Percentiles rank a stretch among this genome's conserved stretches.
Evolutionary conservation across 2,888 invertebrate species (phyloP).

Genomic region (Candidula unifasciata): DNA sequence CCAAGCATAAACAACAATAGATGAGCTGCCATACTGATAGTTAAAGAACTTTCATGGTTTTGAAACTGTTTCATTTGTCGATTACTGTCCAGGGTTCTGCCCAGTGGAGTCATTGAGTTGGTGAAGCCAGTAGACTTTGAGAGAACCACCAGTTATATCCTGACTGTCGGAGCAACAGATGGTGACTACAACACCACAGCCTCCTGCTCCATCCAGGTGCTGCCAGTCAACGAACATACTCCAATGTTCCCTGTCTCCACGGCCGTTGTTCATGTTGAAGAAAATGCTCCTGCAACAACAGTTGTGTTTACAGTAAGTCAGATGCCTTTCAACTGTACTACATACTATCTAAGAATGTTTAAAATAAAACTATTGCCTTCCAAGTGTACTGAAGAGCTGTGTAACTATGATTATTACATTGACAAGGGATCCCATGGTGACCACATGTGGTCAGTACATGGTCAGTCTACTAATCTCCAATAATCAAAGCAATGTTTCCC

Average conservation of each 20-base stretch:
- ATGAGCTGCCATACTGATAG: too few species aligned
- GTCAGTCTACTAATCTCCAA: too few species aligned
- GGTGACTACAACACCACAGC: constrained; percentile 55
- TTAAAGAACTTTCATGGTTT: too few species aligned
- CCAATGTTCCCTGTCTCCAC: constrained; percentile 58
- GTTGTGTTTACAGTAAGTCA: constrained; percentile 38
- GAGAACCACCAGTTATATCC: constrained; percentile 55
- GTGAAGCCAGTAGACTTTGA: constrained; percentile 64
- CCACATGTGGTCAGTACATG: too few species aligned
- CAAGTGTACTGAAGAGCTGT: not conserved
- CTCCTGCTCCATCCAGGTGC: constrained; percentile 57
- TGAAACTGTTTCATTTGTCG: not conserved
- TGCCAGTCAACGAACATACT: constrained; percentile 60
- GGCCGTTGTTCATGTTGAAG: constrained; percentile 54
- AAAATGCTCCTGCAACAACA: constrained; percentile 54
- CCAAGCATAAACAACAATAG: too few species aligned
- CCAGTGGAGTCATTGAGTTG: constrained; percentile 14
- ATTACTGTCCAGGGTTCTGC: not conserved
- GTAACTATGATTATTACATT: not conserved
- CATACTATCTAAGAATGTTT: too few species aligned
- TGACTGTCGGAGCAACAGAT: constrained; percentile 60
- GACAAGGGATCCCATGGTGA: too few species aligned
- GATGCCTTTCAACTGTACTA: not conserved
- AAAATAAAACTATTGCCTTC: not conserved
- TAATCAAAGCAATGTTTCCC: too few species aligned